These are phyloP conservation scores for Meloidogyne hapla DNA, from an alignment of 1,140 invertebrate species.

Conservation along the genomic window DNA sequence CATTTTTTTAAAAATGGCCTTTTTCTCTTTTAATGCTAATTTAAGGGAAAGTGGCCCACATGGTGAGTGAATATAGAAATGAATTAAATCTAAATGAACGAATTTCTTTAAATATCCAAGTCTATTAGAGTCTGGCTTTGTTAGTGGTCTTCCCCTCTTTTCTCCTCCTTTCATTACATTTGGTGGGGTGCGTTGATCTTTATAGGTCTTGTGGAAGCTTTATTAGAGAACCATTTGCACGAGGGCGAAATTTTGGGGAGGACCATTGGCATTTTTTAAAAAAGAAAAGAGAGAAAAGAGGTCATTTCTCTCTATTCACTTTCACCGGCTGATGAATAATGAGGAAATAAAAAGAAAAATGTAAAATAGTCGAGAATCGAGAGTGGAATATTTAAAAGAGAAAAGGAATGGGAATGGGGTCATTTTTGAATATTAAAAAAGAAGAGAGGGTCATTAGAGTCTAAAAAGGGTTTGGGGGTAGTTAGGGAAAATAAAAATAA, in stretches of 20 bases:
- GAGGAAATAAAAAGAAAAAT: not conserved
- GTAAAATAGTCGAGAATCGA: not conserved
- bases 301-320: not conserved
- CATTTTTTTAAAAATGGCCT: too few species aligned
- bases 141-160: too few species aligned
- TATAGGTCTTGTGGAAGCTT: not conserved
- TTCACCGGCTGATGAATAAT: not conserved
- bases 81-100: too few species aligned
- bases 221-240: not conserved
- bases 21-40: too few species aligned
- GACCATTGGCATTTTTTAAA: not conserved
- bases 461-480: not conserved
- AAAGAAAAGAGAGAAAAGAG: not conserved
- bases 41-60: too few species aligned
- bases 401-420: not conserved
- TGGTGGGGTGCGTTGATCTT: too few species aligned
- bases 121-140: too few species aligned
- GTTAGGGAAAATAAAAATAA: too few species aligned
- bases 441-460: not conserved
- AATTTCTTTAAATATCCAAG: too few species aligned
- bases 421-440: not conserved
- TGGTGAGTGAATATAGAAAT: too few species aligned
- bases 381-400: not conserved
- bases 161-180: too few species aligned
- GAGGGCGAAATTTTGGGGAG: not conserved